Evolutionary conservation across 2,888 invertebrate species (phyloP), one percentile per base, ranked within the genome.

Genomic region (Meganola albula): DNA sequence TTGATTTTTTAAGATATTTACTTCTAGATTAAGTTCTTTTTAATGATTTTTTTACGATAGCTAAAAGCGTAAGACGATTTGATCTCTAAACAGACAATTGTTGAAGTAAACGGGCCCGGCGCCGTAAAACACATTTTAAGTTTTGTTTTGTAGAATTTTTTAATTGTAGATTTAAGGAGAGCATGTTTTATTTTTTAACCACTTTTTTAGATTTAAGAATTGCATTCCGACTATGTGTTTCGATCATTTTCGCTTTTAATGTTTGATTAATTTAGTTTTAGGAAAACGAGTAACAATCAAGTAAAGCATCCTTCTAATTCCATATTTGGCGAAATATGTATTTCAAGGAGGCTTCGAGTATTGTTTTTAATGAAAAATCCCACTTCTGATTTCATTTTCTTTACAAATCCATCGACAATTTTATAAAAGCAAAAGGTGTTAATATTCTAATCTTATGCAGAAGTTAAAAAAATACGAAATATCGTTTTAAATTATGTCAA

Each of bases 161-260:
- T 60, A 20, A 67, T 67, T 55, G 39, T 67, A 61, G 56, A 20
- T 58, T 50, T 71, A 56, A 51, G 53, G 38, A 50, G 63, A 66
- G 83, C 83, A 83, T 83, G 83, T 80, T 83, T 83, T 83, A 82
- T 75, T 74, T 72, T 76, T 70, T 74, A 74, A 61, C 61, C 41
- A 44, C 48, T 52, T 53, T 64, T 60, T 58, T 64, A 60, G 59
- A 53, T 60, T 51, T 55, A 61, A 61, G 49, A 54, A 60, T 55
- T 31, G 43, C 57, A 58, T 59, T 51, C 50, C 58, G 62, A 63
- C 68, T 62, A 58, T 32, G 25, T 36, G 55, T 63, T 58, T 52
- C 60, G 53, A 61, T 59, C 60, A 64, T 60, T 51, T 55, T 53
- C 49, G 55, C 63, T 76, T 78, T 82, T 80, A 80, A 73, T 60